phyloP scores from a whole-genome alignment of 2,888 invertebrate species.

The Philaethria dido region DNA sequence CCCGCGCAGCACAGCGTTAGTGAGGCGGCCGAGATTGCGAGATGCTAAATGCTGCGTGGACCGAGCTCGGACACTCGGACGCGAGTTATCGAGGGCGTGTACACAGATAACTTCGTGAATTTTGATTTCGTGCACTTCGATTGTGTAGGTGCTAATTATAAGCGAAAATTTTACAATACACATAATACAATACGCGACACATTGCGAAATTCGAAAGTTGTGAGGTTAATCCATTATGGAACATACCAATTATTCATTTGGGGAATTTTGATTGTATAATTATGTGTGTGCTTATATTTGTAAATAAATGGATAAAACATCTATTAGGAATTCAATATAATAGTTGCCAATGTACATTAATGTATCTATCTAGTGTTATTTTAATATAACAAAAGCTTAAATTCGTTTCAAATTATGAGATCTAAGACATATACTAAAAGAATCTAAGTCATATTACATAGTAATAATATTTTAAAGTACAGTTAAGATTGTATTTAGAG shows the following conservation, averaged over 20 bases:
- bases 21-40: slow-evolving; percentile 29
- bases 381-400: too few relatives aligned
- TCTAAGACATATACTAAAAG: too few relatives aligned
- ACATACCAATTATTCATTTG: neutral
- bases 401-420: too few relatives aligned
- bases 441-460: too few relatives aligned
- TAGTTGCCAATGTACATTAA: too few relatives aligned
- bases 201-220: slow-evolving; percentile 18
- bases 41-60: slow-evolving; percentile 27
- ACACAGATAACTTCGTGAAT: slow-evolving; percentile 14
- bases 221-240: neutral
- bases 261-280: neutral
- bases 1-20: slow-evolving; percentile 53
- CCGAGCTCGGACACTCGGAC: slow-evolving; percentile 20
- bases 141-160: slow-evolving; percentile 15
- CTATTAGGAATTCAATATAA: too few relatives aligned
- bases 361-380: too few relatives aligned
- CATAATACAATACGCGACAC: neutral
- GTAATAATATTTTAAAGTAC: too few relatives aligned
- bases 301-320: too few relatives aligned
- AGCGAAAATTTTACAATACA: slow-evolving; percentile 2
- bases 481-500: too few relatives aligned
- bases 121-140: slow-evolving; percentile 15
- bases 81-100: slow-evolving; percentile 18
- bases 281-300: too few relatives aligned